phyloP scores from a whole-genome alignment of 2,113 vertebrate species.

The Tylochromis polylepis region DNA sequence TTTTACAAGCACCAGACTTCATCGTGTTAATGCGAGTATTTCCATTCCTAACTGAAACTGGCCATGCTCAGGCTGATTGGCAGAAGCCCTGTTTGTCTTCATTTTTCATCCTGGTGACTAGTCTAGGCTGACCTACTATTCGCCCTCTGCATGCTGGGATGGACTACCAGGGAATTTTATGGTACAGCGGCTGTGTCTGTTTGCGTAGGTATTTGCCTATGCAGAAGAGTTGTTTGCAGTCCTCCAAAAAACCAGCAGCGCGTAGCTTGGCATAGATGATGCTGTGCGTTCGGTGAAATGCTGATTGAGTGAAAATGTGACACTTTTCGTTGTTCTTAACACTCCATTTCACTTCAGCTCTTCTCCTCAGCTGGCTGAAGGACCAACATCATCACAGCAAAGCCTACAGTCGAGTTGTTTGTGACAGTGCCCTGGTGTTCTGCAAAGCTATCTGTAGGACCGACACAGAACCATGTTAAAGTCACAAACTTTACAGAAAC shows the following conservation, averaged over 20 bases:
- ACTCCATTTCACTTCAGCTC: background rate
- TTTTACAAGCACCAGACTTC: background rate
- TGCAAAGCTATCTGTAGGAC: background rate
- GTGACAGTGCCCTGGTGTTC: background rate
- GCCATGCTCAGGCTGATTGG: background rate
- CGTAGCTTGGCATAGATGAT: background rate
- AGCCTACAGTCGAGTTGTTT: background rate
- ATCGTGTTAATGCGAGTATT: background rate
- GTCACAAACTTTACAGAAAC: background rate
- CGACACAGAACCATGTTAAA: background rate
- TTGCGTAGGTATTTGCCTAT: background rate
- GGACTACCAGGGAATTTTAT: background rate
- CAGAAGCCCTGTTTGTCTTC: background rate
- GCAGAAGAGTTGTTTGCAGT: background rate
- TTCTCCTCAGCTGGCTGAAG: background rate
- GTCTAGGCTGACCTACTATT: background rate
- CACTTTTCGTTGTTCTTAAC: background rate
- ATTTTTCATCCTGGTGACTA: background rate
- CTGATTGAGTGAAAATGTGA: background rate
- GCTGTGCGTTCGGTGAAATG: background rate
- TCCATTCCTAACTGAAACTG: background rate
- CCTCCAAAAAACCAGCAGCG: background rate
- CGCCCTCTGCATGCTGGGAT: conserved; percentile 1
- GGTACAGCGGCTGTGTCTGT: background rate
- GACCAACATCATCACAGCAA: background rate